Base-by-base conservation (phyloP, 2,113 vertebrate genomes). In the Macaca nemestrina region DNA sequence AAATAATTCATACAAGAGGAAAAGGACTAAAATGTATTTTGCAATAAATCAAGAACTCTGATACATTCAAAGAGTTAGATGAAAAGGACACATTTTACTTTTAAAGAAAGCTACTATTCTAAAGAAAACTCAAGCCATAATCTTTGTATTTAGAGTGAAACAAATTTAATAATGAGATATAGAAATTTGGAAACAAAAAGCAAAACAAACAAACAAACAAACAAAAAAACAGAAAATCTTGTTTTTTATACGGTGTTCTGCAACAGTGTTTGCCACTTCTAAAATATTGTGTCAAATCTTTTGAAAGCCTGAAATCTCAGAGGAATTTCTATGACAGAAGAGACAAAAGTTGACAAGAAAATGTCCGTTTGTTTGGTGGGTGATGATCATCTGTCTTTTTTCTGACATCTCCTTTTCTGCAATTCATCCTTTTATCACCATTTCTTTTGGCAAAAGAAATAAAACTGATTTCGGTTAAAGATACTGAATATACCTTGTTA, bases 211-310 rank as follows among this genome's bases (percentile, higher is more conserved):
- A 64, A 84, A 18, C 48, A 48, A 13, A 48, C 10, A 48, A 32
- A 50, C n/a, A n/a, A 38, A 38, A 38, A 38, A 38, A 38, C 55
- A 83, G 22, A 59, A 45, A 85, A 11, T 43, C 5, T 90, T 68
- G 20, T n/a, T 76, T 59, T 82, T 89, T 92, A 76, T 4, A 68
- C 3, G 2, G 0, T 79, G 1, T 93, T 97, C 85, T 90, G 17
- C 5, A 43, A 59, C 13, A 89, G 1, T 73, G 81, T 96, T 48
- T 95, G 61, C 1, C 4, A 88, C 68, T 93, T 43, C 75, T 95
- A 97, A 96, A 97, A n/a, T 35, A 87, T 30, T 93, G 13, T 86
- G 59, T 97, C 96, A 97, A 97, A 93, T 14, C 40, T 97, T 95
- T 79, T 94, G 81, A 98, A 96, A 98, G 88, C 22, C 3, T 96